These are phyloP conservation scores for Anolis sagrei DNA, from an alignment of 2,113 vertebrate species.

Conservation along the genomic window DNA sequence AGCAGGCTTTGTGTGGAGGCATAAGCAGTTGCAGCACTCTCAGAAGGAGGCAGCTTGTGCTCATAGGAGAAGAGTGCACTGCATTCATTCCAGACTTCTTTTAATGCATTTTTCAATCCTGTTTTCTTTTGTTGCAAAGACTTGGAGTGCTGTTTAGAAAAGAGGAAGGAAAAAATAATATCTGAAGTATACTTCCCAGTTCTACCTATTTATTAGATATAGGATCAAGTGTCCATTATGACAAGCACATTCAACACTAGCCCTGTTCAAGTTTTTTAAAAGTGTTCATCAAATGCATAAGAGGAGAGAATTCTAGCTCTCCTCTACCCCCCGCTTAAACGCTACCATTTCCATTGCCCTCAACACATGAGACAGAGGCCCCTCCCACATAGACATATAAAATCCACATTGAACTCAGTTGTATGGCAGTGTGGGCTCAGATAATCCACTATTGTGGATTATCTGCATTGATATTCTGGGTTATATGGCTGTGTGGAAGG, in stretches of 20 bases:
- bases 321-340: too few species aligned
- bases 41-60: not conserved
- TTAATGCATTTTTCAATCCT: not conserved
- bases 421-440: too few species aligned
- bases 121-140: not conserved
- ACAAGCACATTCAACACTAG: not conserved
- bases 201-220: not conserved
- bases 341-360: too few species aligned
- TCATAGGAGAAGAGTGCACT: not conserved
- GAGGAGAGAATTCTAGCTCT: too few species aligned
- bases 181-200: not conserved
- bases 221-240: not conserved
- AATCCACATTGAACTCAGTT: too few species aligned
- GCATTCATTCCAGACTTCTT: not conserved
- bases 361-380: too few species aligned
- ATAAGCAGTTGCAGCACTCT: not conserved
- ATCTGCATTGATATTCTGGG: too few species aligned
- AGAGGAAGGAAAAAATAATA: not conserved
- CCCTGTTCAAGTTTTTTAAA: not conserved
- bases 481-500: too few species aligned
- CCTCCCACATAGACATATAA: too few species aligned
- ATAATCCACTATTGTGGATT: too few species aligned
- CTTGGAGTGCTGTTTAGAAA: slow-evolving; percentile 1
- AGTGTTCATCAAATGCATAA: not conserved
- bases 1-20: slow-evolving; percentile 19